Evolutionary conservation across 2,113 vertebrate species (phyloP).

Genomic region (Cebus imitator): DNA sequence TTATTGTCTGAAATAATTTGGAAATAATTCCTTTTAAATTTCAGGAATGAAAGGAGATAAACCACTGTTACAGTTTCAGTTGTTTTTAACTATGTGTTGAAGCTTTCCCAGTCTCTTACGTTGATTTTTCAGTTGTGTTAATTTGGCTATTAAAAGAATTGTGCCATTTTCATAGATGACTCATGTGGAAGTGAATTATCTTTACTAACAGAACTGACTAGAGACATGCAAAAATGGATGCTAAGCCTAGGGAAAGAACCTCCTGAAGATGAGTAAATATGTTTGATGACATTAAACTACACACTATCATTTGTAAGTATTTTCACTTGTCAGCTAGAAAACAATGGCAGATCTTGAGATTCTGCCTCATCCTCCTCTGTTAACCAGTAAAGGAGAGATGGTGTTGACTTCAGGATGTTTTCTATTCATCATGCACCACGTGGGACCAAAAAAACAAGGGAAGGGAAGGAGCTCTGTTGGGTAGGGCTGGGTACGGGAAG

Average conservation of each 20-base stretch:
- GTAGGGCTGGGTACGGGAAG: neutral
- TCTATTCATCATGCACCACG: neutral
- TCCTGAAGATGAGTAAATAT: neutral
- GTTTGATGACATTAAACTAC: neutral
- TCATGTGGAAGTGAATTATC: neutral
- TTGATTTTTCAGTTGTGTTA: neutral
- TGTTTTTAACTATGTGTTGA: neutral
- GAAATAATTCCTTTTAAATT: neutral
- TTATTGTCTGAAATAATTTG: neutral
- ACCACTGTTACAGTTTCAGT: neutral
- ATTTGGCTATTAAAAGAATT: neutral
- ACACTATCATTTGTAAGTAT: neutral
- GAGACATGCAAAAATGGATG: neutral
- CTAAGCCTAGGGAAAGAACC: neutral
- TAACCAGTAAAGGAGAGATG: neutral
- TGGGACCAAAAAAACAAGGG: neutral
- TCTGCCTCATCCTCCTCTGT: neutral
- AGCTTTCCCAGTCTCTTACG: neutral
- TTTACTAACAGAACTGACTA: neutral
- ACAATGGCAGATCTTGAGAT: neutral
- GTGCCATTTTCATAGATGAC: neutral
- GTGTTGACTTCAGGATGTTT: neutral
- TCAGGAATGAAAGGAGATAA: neutral
- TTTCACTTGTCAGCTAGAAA: neutral
- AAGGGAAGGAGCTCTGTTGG: neutral